Evolutionary conservation across 1,140 invertebrate genomes (phyloP).

Genomic region (Pseudomyrmex concolor): DNA sequence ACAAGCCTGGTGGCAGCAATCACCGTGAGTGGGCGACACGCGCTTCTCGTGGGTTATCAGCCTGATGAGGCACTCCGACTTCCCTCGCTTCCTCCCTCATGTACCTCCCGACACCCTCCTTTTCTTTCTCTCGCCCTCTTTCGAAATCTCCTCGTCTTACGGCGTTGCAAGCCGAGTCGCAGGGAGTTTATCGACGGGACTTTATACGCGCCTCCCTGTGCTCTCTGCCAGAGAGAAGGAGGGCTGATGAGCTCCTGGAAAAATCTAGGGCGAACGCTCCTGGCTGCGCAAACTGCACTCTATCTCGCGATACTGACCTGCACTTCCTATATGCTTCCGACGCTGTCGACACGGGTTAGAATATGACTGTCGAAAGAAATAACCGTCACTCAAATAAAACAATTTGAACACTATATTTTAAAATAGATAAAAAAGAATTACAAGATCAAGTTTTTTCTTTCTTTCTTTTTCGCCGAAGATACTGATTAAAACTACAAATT

Average conservation of each 20-base stretch:
- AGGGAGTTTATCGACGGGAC: constrained; percentile 61
- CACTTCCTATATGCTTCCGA: constrained; percentile 34
- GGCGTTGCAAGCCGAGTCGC: constrained; percentile 21
- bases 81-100: constrained; percentile 25
- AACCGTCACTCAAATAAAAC: not conserved
- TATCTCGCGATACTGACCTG: constrained; percentile 38
- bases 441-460: too few relatives aligned
- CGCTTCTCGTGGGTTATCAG: constrained; percentile 79
- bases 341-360: constrained; percentile 42
- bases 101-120: constrained; percentile 16
- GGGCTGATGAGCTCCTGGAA: constrained; percentile 25
- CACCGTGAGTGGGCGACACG: constrained; percentile 82
- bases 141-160: constrained; percentile 31
- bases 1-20: constrained; percentile 79
- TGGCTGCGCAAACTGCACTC: constrained; percentile 8
- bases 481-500: too few relatives aligned
- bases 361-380: constrained; percentile 14
- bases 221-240: constrained; percentile 7
- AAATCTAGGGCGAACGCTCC: constrained; percentile 45
- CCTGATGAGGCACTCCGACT: constrained; percentile 72
- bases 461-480: too few relatives aligned
- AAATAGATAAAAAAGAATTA: too few relatives aligned
- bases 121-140: constrained; percentile 6
- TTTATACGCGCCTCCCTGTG: constrained; percentile 35
- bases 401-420: too few relatives aligned